Evolutionary conservation across 2,797 vertebrate species (phyloP), one percentile per base, ranked within the genome.

Genomic region (Vultur gryphus): DNA sequence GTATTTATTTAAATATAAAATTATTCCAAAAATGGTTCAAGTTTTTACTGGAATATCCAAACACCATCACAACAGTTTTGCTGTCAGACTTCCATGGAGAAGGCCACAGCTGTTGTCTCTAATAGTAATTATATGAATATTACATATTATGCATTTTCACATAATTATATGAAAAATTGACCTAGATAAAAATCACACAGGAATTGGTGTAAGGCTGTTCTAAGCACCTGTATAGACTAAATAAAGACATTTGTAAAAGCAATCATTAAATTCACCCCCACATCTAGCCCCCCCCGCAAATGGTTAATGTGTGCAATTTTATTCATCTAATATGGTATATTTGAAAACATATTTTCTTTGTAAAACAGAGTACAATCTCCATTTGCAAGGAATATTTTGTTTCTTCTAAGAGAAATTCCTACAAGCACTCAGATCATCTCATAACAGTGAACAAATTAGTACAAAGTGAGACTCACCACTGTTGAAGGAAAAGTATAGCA

Each of bases 141-240:
- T 86, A 71, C 13, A 70, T 87, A 64, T 52, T 70, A 52, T 52
- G 20, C 37, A 73, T 91, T 89, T 95, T 61, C 55, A 80, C 20
- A 73, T 64, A 86, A 70, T 70, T 83, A 62, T 54, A 61, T 84
- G 51, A 83, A 89, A 87, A 91, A 73, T 11, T 80, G 46, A 77
- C 67, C 79, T 41, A 85, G n/a, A 86, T 75, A 86, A 93, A 89
- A 91, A 59, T 76, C 67, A 88, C 51, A 77, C 1, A 69, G 58
- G 46, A 93, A 46, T 54, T 78, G 8, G 8, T 81, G 25, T 59
- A 84, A 85, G 8, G 8, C 3, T 87, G 73, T 24, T 90, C 35
- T 73, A 86, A 90, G 20, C 18, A 95, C 37, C 37, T 73, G 49
- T 85, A 23, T 7, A 86, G 46, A 54, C 37, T 51, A 90, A 94